Conservation (phyloP, 2,797 vertebrate species). For the Sebastolobus alascanus region DNA sequence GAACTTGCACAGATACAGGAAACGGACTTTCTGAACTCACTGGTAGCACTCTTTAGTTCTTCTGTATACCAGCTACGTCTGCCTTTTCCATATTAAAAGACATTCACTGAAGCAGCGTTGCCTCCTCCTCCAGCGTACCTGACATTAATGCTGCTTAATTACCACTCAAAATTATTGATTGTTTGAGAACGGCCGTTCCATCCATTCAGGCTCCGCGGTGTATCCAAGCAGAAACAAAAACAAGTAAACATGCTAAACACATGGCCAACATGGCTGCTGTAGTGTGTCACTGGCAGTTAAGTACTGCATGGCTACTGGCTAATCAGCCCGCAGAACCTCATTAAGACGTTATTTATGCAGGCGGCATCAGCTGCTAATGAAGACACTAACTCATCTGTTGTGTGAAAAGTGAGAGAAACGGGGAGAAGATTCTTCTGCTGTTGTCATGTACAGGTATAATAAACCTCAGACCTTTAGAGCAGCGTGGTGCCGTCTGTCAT, state of each 20-base stretch:
- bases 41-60: too few species aligned
- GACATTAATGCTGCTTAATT: conserved; percentile 28
- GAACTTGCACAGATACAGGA: too few species aligned
- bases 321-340: conserved; percentile 72
- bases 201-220: conserved; percentile 38
- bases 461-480: conserved; percentile 4
- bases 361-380: conserved; percentile 71
- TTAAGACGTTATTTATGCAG: conserved; percentile 76
- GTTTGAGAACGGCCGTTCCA: conserved; percentile 5
- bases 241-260: conserved; percentile 45
- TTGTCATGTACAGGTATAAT: background rate
- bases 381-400: conserved; percentile 69
- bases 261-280: conserved; percentile 45
- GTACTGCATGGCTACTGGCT: conserved; percentile 66
- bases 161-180: conserved; percentile 45
- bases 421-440: conserved; percentile 10
- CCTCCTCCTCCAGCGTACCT: background rate
- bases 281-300: conserved; percentile 59
- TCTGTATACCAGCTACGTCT: fast-evolving
- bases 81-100: background rate
- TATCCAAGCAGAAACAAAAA: conserved; percentile 38
- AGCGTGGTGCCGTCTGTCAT: background rate
- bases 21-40: too few species aligned
- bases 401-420: conserved; percentile 36
- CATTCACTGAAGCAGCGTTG: background rate